Evolutionary conservation across 2,888 invertebrate species (phyloP).

Genomic region (Alcis repandata): DNA sequence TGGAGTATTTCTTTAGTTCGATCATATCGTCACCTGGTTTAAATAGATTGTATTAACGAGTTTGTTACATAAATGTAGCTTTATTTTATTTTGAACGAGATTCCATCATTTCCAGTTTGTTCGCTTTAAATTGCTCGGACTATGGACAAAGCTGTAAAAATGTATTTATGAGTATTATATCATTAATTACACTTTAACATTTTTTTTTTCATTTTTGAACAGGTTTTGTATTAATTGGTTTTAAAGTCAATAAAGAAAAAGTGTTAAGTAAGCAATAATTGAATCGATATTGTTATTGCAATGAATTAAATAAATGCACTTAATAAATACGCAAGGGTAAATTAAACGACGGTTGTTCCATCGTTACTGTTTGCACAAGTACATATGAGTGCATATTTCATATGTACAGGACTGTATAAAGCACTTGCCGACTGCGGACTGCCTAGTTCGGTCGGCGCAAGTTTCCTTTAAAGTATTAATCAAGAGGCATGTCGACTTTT

Average conservation of each 20-base stretch:
- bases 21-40: slow-evolving; percentile 76
- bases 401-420: slow-evolving; percentile 35
- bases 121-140: neutral
- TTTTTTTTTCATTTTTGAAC: no score
- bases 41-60: slow-evolving; percentile 51
- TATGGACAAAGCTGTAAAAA: no score
- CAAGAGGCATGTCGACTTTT: slow-evolving; percentile 69
- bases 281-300: neutral
- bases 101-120: slow-evolving; percentile 13
- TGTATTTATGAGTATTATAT: no score
- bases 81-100: slow-evolving; percentile 19
- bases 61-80: slow-evolving; percentile 25
- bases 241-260: no score
- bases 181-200: no score
- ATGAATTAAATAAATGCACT: neutral
- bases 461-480: slow-evolving; percentile 81
- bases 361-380: slow-evolving; percentile 30
- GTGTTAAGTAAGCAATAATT: neutral
- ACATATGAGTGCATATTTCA: slow-evolving; percentile 43
- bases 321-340: neutral
- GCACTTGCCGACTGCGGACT: slow-evolving; percentile 50
- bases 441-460: slow-evolving; percentile 66
- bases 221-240: no score
- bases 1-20: slow-evolving; percentile 79
- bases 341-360: slow-evolving; percentile 1